Percentiles rank a stretch among this genome's conserved stretches.
Conservation (phyloP, 1,140 invertebrate genomes). For the Brachionus manjavacas region DNA sequence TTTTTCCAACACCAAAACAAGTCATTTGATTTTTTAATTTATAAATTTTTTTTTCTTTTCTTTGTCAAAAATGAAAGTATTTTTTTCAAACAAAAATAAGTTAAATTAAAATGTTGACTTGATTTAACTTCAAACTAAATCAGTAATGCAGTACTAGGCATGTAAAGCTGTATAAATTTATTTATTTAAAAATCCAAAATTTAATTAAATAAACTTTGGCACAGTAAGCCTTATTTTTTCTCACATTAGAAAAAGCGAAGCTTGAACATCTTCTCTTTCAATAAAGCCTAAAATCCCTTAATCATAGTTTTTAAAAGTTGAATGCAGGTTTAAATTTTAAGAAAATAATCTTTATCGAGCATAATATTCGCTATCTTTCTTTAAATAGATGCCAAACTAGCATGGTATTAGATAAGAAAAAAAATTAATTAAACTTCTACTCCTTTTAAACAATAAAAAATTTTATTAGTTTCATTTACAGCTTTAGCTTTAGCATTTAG, state of each 20-base stretch:
- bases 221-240: background rate
- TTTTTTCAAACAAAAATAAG: too few relatives aligned
- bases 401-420: background rate
- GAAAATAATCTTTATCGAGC: background rate
- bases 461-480: background rate
- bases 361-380: background rate
- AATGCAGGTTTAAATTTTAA: background rate
- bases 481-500: background rate
- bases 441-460: background rate
- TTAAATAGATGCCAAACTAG: background rate
- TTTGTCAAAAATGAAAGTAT: too few relatives aligned
- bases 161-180: background rate
- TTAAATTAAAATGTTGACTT: too few relatives aligned
- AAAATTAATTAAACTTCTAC: background rate
- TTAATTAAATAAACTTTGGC: background rate
- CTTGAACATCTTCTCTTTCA: background rate
- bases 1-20: too few relatives aligned
- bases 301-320: background rate
- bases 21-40: too few relatives aligned
- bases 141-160: background rate
- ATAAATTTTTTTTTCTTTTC: too few relatives aligned
- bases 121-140: too few relatives aligned
- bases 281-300: background rate
- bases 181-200: background rate
- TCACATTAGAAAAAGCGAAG: background rate